Conservation (phyloP, 2,888 invertebrate genomes). For the Liopterus haemorrhoidalis region DNA sequence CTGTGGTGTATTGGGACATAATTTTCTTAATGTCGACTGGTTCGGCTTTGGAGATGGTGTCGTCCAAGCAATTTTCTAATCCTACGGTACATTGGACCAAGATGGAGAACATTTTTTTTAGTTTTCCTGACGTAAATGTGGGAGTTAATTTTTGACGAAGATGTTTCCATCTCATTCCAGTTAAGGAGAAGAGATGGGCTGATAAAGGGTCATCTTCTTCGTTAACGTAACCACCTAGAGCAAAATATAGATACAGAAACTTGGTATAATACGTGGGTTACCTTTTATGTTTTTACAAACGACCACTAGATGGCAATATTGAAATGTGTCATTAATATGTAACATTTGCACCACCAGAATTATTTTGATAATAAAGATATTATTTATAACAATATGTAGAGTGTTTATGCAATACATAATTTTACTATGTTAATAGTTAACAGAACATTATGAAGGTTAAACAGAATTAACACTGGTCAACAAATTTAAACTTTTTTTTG, state of each 20-base stretch:
- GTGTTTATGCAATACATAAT: no score
- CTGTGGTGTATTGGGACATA: slow-evolving; percentile 9
- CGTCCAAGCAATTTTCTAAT: slow-evolving; percentile 44
- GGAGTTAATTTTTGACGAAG: slow-evolving; percentile 56
- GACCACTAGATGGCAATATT: no score
- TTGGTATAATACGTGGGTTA: slow-evolving; percentile 49
- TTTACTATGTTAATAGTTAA: no score
- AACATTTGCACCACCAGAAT: no score
- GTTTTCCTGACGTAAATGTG: slow-evolving; percentile 57
- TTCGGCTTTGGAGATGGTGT: slow-evolving; percentile 11
- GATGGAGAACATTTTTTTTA: slow-evolving; percentile 55
- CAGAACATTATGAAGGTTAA: no score
- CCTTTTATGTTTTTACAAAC: no score
- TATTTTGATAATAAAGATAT: no score
- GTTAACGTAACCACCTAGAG: slow-evolving; percentile 53
- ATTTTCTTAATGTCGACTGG: slow-evolving; percentile 17
- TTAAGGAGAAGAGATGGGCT: slow-evolving; percentile 51
- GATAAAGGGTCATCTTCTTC: slow-evolving; percentile 53
- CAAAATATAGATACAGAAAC: no score
- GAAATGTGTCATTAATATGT: no score
- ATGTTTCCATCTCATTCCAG: slow-evolving; percentile 55
- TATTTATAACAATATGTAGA: no score
- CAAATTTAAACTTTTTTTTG: no score
- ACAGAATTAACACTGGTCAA: no score
- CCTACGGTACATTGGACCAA: slow-evolving; percentile 50